Conservation (phyloP, 2,888 invertebrate genomes). For the Cancer borealis region DNA sequence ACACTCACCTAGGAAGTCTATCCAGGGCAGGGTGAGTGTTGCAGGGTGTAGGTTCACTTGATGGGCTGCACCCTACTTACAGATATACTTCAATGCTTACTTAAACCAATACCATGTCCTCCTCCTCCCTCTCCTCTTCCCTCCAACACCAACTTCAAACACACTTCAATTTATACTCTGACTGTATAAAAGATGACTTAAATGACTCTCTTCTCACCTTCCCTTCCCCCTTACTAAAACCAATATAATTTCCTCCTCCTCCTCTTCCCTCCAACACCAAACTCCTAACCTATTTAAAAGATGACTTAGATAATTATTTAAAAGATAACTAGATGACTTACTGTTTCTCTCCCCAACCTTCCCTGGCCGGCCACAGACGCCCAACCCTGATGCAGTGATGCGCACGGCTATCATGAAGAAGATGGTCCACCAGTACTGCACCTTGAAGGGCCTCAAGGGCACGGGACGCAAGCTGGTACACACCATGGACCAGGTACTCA, state of each 20-base stretch:
- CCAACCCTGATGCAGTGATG: slow-evolving; percentile 68
- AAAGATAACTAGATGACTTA: background rate
- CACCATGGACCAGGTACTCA: slow-evolving; percentile 66
- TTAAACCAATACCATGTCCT: no score
- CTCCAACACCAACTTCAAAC: no score
- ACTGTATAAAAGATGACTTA: no score
- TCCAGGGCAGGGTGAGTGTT: slow-evolving; percentile 58
- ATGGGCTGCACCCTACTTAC: background rate
- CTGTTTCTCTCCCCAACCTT: background rate
- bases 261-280: background rate
- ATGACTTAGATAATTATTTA: background rate
- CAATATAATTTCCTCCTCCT: background rate
- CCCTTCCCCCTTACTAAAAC: no score
- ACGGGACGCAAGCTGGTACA: slow-evolving; percentile 59
- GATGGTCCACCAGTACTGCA: slow-evolving; percentile 60
- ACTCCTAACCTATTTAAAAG: background rate
- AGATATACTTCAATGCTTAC: background rate
- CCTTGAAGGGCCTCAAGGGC: slow-evolving; percentile 61
- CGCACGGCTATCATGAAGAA: slow-evolving; percentile 64
- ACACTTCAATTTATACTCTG: no score
- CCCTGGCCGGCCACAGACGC: background rate
- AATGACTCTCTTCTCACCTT: no score
- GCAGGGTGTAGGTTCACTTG: background rate
- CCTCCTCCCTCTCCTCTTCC: no score
- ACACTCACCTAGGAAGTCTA: slow-evolving; percentile 26